Base-by-base conservation (phyloP, 2,113 vertebrate genomes). In the Tautogolabrus adspersus region DNA sequence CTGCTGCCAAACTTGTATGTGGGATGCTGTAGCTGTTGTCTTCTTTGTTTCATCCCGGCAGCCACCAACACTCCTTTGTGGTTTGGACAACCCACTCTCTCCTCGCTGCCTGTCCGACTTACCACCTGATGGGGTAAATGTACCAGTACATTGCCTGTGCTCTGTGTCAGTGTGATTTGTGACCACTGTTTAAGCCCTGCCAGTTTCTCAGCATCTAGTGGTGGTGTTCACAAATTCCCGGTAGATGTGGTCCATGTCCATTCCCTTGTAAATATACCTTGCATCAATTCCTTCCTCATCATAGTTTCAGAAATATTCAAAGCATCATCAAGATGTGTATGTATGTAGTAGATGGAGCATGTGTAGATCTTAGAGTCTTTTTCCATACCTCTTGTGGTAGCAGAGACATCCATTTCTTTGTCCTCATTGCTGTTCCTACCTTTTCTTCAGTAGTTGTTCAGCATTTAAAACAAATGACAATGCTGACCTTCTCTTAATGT, bases 41-140 rank as follows among this genome's bases (percentile, higher is more conserved):
- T 88, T 84, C 63, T 92, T 70, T 93, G 84, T 92, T 87, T 89
- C 78, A 21, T 91, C 85, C 89, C 74, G 89, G 90, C 93, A 95
- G 93, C 91, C 91, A 92, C 89, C 94, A 91, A 87, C 93, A 94
- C 90, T 93, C 92, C 91, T 94, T 93, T 94, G 91, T 94, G 92
- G 92, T 94, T 80, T 95, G 92, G 93, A 93, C 92, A 85, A 87
- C 92, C 85, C 93, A 88, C 90, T 93, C 94, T 85, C 91, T 93
- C 72, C 92, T 94, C 79, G 87, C 92, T 91, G 91, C 92, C 86
- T 90, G 88, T 91, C 92, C 93, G 60, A 90, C 91, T 89, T 93
- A 92, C 91, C 93, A 92, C 90, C 91, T 93, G 91, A 93, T 77
- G 55, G 92, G 94, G 94, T 93, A 93, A 93, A 92, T 91, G 90